Evolutionary conservation across 2,797 vertebrate genomes (phyloP).

Genomic region (Leptoclinus maculatus): DNA sequence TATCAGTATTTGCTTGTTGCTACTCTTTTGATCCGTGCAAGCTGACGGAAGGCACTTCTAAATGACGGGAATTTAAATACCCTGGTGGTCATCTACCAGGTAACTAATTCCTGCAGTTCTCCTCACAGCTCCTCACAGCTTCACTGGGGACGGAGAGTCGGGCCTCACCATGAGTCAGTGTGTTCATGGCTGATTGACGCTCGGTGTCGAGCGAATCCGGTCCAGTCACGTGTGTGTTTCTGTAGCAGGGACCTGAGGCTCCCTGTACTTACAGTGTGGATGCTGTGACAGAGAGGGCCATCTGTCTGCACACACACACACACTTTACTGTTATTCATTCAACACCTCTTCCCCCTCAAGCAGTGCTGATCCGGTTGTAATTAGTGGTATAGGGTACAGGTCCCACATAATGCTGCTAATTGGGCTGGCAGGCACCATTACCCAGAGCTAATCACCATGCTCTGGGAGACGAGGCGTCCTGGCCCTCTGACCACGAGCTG

Average conservation of each 20-base stretch:
- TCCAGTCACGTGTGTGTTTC: slow-evolving; percentile 59
- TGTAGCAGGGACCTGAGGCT: slow-evolving; percentile 57
- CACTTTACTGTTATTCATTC: not conserved
- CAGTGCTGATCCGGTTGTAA: slow-evolving; percentile 59
- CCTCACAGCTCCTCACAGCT: slow-evolving; percentile 40
- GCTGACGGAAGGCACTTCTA: not conserved
- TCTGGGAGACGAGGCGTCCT: slow-evolving; percentile 69
- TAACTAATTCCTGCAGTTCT: slow-evolving; percentile 8
- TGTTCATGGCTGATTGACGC: slow-evolving; percentile 68
- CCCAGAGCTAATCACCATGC: slow-evolving; percentile 79
- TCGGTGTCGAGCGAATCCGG: slow-evolving; percentile 65
- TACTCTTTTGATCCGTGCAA: not conserved
- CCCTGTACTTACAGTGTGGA: slow-evolving; percentile 68
- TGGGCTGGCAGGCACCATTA: slow-evolving; percentile 80
- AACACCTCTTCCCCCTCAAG: not conserved
- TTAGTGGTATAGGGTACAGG: slow-evolving; percentile 76
- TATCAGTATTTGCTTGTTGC: not conserved
- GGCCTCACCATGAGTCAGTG: slow-evolving; percentile 51
- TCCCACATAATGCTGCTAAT: slow-evolving; percentile 80
- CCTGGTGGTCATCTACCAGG: not conserved
- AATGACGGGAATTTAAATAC: not conserved
- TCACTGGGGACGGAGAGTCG: slow-evolving; percentile 37
- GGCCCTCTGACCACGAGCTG: slow-evolving; percentile 74
- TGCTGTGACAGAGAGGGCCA: slow-evolving; percentile 50
- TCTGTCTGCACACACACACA: slow-evolving; percentile 4